Evolutionary conservation across 2,888 invertebrate genomes (phyloP).

Genomic region (Aporophyla lueneburgensis): DNA sequence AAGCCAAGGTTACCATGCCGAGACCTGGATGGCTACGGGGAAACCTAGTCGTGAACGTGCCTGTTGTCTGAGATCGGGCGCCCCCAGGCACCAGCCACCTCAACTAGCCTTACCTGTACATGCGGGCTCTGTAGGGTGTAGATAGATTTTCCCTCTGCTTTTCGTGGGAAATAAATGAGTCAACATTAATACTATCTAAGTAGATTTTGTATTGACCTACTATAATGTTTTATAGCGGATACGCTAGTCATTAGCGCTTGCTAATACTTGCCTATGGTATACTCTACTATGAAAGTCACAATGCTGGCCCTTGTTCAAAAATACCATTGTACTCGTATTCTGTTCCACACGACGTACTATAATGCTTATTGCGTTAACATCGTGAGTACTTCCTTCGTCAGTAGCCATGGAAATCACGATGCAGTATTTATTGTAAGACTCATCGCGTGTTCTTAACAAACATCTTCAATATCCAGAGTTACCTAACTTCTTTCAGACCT

Average conservation of each 20-base stretch:
- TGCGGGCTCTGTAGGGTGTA: no score
- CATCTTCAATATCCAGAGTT: slow-evolving; percentile 28
- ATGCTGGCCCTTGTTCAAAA: slow-evolving; percentile 42
- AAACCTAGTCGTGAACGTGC: no score
- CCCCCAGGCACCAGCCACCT: no score
- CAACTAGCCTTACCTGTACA: no score
- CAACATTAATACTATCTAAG: no score
- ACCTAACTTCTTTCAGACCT: slow-evolving; percentile 14
- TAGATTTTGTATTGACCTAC: background rate
- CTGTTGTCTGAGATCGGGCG: no score
- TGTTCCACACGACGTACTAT: background rate
- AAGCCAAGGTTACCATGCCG: no score
- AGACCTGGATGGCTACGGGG: no score
- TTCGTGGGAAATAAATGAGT: no score
- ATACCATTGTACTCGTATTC: slow-evolving; percentile 9
- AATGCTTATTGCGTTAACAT: slow-evolving; percentile 5
- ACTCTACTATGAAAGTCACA: slow-evolving; percentile 20
- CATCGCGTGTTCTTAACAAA: slow-evolving; percentile 35
- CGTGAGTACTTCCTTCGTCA: background rate
- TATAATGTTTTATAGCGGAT: background rate
- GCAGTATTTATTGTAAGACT: background rate
- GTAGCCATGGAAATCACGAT: slow-evolving; percentile 2
- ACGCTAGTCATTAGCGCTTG: background rate
- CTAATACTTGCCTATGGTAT: background rate
- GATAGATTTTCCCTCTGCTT: no score